These are phyloP conservation scores for Carduelis carduelis DNA, from an alignment of 2,797 vertebrate species.

Conservation along the genomic window DNA sequence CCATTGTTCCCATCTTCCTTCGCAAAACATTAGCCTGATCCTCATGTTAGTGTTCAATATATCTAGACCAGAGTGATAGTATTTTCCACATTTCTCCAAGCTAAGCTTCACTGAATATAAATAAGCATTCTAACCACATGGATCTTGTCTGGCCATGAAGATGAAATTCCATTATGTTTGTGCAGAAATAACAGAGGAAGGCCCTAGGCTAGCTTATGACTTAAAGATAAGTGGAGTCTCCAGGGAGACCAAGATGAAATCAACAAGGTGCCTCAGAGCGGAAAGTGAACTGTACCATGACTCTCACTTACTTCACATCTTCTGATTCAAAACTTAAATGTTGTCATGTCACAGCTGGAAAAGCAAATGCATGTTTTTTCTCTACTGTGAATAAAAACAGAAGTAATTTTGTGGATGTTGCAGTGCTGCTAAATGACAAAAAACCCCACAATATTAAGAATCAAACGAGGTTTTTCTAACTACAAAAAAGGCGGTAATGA, in stretches of 20 bases:
- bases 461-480: neutral
- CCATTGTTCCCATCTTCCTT: neutral
- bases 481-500: neutral
- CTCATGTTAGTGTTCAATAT: neutral
- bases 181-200: neutral
- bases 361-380: neutral
- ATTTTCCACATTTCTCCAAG: neutral
- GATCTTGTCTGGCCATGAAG: neutral
- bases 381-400: neutral
- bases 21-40: neutral
- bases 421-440: neutral
- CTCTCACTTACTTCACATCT: neutral
- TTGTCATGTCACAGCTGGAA: neutral
- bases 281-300: neutral
- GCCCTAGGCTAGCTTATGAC: neutral
- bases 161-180: neutral
- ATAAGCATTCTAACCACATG: neutral
- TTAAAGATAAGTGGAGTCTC: neutral
- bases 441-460: neutral
- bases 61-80: neutral
- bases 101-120: neutral
- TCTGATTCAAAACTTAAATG: neutral
- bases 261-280: neutral
- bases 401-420: neutral
- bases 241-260: neutral